A percentile compares a stretch with the other conserved stretches of the same genome.
Conservation (phyloP, 2,888 invertebrate species). For the Papilio elwesi region DNA sequence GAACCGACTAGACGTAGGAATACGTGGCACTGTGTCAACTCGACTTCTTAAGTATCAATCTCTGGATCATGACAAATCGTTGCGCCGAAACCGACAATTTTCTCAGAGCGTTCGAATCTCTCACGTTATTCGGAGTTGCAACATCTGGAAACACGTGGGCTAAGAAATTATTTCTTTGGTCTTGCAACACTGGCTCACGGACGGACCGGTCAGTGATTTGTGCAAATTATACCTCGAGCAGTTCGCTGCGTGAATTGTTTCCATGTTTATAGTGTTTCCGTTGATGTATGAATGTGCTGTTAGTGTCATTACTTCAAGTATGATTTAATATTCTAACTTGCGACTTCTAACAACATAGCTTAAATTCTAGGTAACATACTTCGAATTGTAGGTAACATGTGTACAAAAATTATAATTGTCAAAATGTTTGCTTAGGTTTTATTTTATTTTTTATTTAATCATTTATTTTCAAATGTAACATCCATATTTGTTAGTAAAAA, state of each 20-base stretch:
- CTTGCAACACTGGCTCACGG: constrained; percentile 36
- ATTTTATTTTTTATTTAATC: too few relatives aligned
- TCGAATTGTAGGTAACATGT: neutral
- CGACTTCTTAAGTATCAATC: constrained; percentile 21
- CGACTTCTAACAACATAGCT: too few relatives aligned
- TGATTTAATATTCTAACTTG: neutral
- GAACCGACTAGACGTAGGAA: neutral
- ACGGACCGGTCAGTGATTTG: constrained; percentile 62
- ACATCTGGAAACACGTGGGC: constrained; percentile 40
- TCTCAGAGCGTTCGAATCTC: constrained; percentile 33
- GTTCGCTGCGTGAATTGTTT: constrained; percentile 42
- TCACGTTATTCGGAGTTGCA: constrained; percentile 40
- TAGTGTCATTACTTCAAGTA: neutral
- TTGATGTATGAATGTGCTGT: constrained; percentile 14
- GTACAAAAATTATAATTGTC: too few relatives aligned
- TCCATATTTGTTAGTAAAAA: too few relatives aligned
- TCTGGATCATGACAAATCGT: constrained; percentile 33
- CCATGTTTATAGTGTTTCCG: constrained; percentile 38
- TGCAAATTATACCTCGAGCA: constrained; percentile 61
- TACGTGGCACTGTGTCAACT: constrained; percentile 10
- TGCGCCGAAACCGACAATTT: constrained; percentile 30
- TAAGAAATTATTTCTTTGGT: constrained; percentile 31
- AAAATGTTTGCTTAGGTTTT: too few relatives aligned
- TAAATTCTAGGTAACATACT: too few relatives aligned
- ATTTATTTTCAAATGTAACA: too few relatives aligned